Percentiles rank a stretch among this genome's conserved stretches.
phyloP scores from a whole-genome alignment of 2,113 vertebrate genomes.

The Butorides virescens region DNA sequence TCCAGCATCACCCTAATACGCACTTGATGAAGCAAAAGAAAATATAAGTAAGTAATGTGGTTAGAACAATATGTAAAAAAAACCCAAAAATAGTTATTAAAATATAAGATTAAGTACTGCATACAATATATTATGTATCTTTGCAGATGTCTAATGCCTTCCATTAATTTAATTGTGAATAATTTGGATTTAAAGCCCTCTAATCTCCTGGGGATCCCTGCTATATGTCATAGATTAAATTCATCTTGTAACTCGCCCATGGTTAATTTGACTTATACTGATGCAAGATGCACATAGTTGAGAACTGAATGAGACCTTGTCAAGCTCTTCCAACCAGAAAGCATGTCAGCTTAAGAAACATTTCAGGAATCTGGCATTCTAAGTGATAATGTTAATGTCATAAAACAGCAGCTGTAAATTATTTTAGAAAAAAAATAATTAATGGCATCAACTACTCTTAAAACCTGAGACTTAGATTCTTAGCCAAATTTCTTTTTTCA shows the following conservation, averaged over 20 bases:
- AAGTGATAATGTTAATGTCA: not conserved
- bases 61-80: not conserved
- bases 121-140: not conserved
- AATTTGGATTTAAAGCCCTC: not conserved
- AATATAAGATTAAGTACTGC: not conserved
- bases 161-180: not conserved
- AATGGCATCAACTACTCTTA: not conserved
- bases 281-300: not conserved
- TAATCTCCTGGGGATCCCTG: not conserved
- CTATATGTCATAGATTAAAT: not conserved
- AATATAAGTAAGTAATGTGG: not conserved
- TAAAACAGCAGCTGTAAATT: not conserved
- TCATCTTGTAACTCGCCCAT: not conserved
- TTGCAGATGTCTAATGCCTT: not conserved
- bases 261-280: not conserved
- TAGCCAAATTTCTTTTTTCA: not conserved
- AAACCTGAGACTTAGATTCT: not conserved
- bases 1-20: not conserved
- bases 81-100: not conserved
- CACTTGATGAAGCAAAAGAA: not conserved
- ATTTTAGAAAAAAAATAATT: not conserved
- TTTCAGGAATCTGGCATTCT: not conserved
- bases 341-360: not conserved
- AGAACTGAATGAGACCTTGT: not conserved
- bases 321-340: not conserved